Percentiles rank a stretch among this genome's conserved stretches.
Conservation (phyloP, 2,797 vertebrate species). For the Chrysocyon brachyurus region DNA sequence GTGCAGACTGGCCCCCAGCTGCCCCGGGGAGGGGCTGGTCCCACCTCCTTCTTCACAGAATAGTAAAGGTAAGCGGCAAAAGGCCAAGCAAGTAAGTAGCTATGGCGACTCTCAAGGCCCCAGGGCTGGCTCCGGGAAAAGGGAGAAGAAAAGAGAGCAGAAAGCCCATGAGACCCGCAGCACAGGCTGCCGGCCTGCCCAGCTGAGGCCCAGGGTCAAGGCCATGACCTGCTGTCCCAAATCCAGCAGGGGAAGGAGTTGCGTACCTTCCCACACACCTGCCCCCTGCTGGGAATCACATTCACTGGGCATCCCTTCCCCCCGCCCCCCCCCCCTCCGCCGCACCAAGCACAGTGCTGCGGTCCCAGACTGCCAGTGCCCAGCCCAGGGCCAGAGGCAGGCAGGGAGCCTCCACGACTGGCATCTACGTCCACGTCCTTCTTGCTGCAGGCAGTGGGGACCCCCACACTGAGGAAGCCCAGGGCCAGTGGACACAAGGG, state of each 20-base stretch:
- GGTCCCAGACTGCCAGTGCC: accelerated
- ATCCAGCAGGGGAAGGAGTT: accelerated
- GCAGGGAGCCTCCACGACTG: not conserved
- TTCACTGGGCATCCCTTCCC: not conserved
- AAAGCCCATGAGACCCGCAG: not conserved
- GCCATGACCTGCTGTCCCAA: accelerated
- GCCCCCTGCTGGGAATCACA: not conserved
- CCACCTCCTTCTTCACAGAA: not conserved
- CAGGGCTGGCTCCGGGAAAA: slow-evolving; percentile 51
- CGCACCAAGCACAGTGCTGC: not conserved
- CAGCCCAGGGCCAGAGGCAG: not conserved
- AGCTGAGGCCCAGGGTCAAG: not conserved
- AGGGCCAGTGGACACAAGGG: not conserved
- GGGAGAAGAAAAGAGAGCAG: not conserved
- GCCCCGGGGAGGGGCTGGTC: no score
- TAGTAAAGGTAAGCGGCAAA: not conserved
- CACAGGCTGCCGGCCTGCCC: accelerated
- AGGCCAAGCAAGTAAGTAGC: slow-evolving; percentile 43
- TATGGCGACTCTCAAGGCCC: slow-evolving; percentile 62
- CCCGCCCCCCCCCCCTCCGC: not conserved
- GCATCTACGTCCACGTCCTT: not conserved
- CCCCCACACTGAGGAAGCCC: not conserved
- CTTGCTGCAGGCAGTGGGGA: no score
- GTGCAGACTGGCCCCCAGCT: accelerated
- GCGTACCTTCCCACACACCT: no score